Evolutionary conservation across 2,797 vertebrate genomes (phyloP).

Genomic region (Amblyopsis hoosieri): DNA sequence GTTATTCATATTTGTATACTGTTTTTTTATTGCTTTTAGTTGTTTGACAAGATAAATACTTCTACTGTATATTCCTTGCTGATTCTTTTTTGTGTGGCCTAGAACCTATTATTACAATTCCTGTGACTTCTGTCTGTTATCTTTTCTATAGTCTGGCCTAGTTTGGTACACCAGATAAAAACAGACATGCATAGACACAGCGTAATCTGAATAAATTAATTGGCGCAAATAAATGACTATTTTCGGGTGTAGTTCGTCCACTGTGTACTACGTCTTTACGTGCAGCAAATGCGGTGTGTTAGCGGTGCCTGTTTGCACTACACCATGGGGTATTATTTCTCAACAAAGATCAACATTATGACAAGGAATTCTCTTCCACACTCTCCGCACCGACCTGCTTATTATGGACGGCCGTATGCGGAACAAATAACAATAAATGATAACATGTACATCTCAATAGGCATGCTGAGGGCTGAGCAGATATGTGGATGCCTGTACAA

Average conservation of each 20-base stretch:
- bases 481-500: not conserved
- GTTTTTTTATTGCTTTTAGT: too few species aligned
- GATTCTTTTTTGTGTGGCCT: too few species aligned
- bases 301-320: slow-evolving; percentile 40
- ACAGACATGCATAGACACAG: too few species aligned
- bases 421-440: slow-evolving; percentile 45
- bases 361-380: slow-evolving; percentile 30
- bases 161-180: too few species aligned
- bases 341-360: slow-evolving; percentile 56
- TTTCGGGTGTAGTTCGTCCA: slow-evolving; percentile 5
- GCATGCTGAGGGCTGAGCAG: slow-evolving; percentile 35
- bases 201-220: too few species aligned
- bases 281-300: slow-evolving; percentile 36
- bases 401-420: slow-evolving; percentile 27
- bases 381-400: slow-evolving; percentile 27
- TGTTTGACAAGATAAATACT: too few species aligned
- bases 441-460: slow-evolving; percentile 26
- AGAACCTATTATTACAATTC: too few species aligned
- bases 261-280: slow-evolving; percentile 18
- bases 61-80: too few species aligned
- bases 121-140: too few species aligned
- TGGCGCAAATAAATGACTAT: not conserved
- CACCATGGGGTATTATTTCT: slow-evolving; percentile 32
- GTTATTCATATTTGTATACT: too few species aligned
- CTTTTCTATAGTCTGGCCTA: too few species aligned